Evolutionary conservation across 2,888 invertebrate genomes (phyloP).

Genomic region (Cantharis flavilabris): DNA sequence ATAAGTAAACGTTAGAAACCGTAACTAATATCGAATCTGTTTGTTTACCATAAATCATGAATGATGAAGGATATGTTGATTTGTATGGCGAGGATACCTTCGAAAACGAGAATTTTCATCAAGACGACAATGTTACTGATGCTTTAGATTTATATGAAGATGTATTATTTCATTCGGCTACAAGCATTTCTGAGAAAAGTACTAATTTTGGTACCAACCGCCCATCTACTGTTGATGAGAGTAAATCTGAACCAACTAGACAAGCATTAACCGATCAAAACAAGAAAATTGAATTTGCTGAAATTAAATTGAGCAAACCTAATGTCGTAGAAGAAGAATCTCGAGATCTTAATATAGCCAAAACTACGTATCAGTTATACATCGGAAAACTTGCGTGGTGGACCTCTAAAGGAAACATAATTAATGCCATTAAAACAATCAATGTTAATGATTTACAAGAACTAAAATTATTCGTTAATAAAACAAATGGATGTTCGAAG

Average conservation of each 20-base stretch:
- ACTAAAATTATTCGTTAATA: slow-evolving; percentile 99
- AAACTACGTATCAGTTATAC: slow-evolving; percentile 88
- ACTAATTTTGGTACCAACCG: too few relatives aligned
- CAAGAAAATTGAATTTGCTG: too few relatives aligned
- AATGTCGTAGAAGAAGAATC: slow-evolving; percentile 63
- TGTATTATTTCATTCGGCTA: slow-evolving; percentile 82
- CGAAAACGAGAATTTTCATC: slow-evolving; percentile 83
- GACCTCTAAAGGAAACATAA: slow-evolving; percentile 96
- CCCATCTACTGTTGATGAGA: neutral
- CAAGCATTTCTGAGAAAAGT: slow-evolving; percentile 62
- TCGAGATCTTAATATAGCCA: slow-evolving; percentile 69
- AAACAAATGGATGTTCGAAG: slow-evolving; percentile 97
- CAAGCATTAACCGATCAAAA: too few relatives aligned
- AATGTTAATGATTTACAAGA: slow-evolving; percentile 95
- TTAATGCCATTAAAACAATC: slow-evolving; percentile 83
- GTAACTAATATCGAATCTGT: too few relatives aligned
- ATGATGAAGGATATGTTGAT: slow-evolving; percentile 89
- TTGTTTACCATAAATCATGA: slow-evolving; percentile 66
- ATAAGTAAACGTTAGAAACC: too few relatives aligned
- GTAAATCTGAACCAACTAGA: slow-evolving; percentile 41
- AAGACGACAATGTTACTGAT: slow-evolving; percentile 56
- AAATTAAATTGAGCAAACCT: too few relatives aligned
- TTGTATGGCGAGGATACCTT: slow-evolving; percentile 91
- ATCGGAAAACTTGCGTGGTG: slow-evolving; percentile 99
- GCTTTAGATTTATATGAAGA: slow-evolving; percentile 85